These are phyloP conservation scores for Taurulus bubalis DNA, from an alignment of 2,113 vertebrate species.

Conservation along the genomic window DNA sequence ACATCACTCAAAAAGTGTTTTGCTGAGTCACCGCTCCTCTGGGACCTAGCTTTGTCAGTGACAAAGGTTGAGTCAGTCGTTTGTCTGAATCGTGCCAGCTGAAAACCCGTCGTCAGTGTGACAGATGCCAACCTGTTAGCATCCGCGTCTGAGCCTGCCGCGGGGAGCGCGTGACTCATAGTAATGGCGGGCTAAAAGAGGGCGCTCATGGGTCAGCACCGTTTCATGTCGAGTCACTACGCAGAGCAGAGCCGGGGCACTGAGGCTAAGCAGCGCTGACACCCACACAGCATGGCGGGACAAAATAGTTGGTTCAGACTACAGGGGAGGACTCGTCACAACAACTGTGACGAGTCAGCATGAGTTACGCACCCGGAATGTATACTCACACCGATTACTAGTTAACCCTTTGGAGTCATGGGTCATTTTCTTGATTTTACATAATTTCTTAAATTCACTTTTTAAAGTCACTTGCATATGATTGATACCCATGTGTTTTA, in stretches of 20 bases:
- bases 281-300: constrained; percentile 33
- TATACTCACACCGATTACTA: not conserved
- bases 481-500: no score
- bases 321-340: constrained; percentile 12
- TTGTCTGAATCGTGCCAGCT: constrained; percentile 22
- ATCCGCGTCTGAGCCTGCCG: not conserved
- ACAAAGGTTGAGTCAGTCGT: constrained; percentile 37
- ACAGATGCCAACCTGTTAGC: constrained; percentile 35
- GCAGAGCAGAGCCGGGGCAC: not conserved
- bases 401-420: no score
- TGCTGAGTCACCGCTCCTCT: constrained; percentile 37
- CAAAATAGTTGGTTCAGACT: constrained; percentile 26
- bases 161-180: constrained; percentile 41
- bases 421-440: no score
- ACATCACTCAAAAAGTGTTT: constrained; percentile 5
- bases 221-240: constrained; percentile 48
- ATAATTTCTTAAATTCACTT: no score
- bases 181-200: constrained; percentile 26
- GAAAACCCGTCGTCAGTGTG: constrained; percentile 17
- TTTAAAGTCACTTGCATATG: no score
- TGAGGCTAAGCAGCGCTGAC: constrained; percentile 45
- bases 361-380: not conserved
- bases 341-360: constrained; percentile 23
- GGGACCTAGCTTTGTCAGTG: constrained; percentile 30
- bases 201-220: constrained; percentile 49